phyloP scores from a whole-genome alignment of 1,140 invertebrate genomes.

The Trachymyrmex cornetzi region DNA sequence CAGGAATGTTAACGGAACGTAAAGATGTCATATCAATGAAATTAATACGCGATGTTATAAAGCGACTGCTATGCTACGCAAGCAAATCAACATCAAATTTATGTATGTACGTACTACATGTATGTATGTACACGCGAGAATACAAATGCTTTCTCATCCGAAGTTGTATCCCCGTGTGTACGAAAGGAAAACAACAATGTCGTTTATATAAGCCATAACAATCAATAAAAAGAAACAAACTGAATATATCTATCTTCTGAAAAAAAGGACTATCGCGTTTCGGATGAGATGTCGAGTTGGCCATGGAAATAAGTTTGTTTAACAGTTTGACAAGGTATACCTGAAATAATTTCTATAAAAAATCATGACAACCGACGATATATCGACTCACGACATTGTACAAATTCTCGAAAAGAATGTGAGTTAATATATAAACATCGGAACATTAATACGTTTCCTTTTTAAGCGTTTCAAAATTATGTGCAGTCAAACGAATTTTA shows the following conservation, averaged over 20 bases:
- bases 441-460: background rate
- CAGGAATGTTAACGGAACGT: conserved; percentile 77
- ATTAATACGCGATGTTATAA: conserved; percentile 60
- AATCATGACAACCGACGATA: conserved; percentile 15
- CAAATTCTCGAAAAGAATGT: conserved; percentile 73
- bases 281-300: background rate
- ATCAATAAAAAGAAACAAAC: conserved; percentile 51
- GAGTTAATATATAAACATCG: conserved; percentile 41
- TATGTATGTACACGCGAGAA: conserved; percentile 35
- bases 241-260: conserved; percentile 38
- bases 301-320: conserved; percentile 30
- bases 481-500: background rate
- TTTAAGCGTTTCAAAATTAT: conserved; percentile 5
- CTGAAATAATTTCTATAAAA: conserved; percentile 28
- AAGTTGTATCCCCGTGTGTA: background rate
- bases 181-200: conserved; percentile 67
- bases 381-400: conserved; percentile 34
- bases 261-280: conserved; percentile 62
- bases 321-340: conserved; percentile 23
- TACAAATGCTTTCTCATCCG: too few relatives aligned
- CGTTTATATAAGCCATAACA: conserved; percentile 66
- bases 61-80: conserved; percentile 17
- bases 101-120: conserved; percentile 68
- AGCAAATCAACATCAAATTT: conserved; percentile 74
- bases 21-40: conserved; percentile 48